Evolutionary conservation across 2,113 vertebrate species (phyloP).

Genomic region (Corythaeola cristata): DNA sequence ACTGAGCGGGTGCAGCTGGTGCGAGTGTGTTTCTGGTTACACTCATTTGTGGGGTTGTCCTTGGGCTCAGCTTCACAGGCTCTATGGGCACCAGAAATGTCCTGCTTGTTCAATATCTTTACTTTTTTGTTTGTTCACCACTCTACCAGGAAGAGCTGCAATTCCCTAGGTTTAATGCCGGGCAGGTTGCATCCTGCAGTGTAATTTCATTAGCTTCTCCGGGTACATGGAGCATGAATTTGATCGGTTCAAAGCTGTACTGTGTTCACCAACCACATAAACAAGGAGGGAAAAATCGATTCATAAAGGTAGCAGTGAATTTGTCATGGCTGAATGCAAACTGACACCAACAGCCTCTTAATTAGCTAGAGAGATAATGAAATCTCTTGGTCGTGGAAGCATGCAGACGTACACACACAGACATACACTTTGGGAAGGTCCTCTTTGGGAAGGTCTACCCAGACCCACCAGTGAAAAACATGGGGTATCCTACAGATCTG

Average conservation of each 20-base stretch:
- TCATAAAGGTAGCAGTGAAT: background rate
- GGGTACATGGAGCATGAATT: background rate
- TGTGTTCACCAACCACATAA: background rate
- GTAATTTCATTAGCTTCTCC: background rate
- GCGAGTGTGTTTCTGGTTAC: background rate
- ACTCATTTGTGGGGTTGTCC: background rate
- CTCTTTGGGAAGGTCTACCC: background rate
- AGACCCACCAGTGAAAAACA: background rate
- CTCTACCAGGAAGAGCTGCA: background rate
- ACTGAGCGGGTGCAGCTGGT: background rate
- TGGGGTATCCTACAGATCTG: background rate
- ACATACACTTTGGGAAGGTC: background rate
- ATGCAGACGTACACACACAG: accelerated
- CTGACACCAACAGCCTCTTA: background rate
- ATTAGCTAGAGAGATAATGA: background rate
- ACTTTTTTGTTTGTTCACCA: background rate
- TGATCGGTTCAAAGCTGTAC: background rate
- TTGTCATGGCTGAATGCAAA: background rate
- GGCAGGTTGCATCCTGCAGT: background rate
- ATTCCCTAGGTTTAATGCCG: background rate
- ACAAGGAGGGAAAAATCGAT: background rate
- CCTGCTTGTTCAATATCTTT: background rate
- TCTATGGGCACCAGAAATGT: background rate
- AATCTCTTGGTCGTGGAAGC: background rate
- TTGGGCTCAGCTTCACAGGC: background rate